Conservation (phyloP, 2,113 vertebrate genomes). For the Cacatua alba region DNA sequence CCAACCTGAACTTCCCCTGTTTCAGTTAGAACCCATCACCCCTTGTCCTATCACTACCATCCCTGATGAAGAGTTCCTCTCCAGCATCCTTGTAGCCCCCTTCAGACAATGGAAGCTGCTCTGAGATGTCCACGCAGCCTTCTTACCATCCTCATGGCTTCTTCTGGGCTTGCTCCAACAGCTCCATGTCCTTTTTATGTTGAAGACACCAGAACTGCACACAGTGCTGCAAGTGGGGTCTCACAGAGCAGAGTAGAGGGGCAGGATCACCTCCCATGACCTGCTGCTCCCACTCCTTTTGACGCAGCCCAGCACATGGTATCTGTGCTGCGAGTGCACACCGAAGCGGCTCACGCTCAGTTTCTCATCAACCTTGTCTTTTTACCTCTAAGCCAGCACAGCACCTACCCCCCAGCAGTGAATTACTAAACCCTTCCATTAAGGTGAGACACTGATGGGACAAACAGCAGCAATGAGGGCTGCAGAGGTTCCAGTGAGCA, state of each 20-base stretch:
- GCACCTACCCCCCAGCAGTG: background rate
- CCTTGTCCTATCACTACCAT: background rate
- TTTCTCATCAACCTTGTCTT: background rate
- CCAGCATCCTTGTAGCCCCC: background rate
- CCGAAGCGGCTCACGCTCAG: background rate
- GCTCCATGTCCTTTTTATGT: background rate
- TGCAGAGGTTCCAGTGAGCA: background rate
- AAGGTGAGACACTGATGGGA: background rate
- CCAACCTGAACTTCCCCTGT: background rate
- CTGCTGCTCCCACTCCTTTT: background rate
- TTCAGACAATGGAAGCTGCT: background rate
- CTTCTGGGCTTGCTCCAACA: background rate
- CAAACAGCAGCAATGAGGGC: background rate
- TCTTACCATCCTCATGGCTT: background rate
- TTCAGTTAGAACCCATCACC: background rate
- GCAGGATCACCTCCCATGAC: background rate
- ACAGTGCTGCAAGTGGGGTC: background rate
- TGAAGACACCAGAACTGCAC: background rate
- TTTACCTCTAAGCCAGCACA: background rate
- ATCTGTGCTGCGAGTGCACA: background rate
- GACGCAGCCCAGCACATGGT: background rate
- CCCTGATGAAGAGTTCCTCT: background rate
- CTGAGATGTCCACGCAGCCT: background rate
- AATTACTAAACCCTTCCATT: background rate
- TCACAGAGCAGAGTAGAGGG: background rate